Evolutionary conservation across 2,113 vertebrate genomes (phyloP).

Genomic region (Crotalus helleri): DNA sequence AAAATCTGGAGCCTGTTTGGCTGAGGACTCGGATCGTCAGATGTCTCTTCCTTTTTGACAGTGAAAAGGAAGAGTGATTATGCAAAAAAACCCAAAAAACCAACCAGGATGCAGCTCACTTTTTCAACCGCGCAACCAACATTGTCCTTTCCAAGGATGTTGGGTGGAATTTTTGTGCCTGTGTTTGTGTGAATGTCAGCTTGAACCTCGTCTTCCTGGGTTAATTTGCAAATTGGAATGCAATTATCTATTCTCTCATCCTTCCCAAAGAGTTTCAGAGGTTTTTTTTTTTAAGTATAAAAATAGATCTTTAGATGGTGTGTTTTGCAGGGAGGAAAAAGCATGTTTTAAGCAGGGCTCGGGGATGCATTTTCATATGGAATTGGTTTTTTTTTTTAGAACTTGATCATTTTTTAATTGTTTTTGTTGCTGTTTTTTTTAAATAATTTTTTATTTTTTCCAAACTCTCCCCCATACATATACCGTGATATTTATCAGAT

Average conservation of each 20-base stretch:
- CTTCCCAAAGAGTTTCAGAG: background rate
- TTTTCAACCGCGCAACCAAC: background rate
- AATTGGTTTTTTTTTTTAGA: background rate
- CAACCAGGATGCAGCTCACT: background rate
- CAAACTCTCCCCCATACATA: too few species aligned
- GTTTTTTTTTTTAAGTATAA: background rate
- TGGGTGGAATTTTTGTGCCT: background rate
- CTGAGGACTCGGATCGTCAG: background rate
- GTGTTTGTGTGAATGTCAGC: background rate
- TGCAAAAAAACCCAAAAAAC: background rate
- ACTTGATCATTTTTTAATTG: too few species aligned
- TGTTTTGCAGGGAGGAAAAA: background rate
- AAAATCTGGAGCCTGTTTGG: too few species aligned
- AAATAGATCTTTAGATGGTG: background rate
- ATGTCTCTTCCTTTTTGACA: slow-evolving; percentile 33
- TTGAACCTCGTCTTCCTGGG: background rate
- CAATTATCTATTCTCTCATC: background rate
- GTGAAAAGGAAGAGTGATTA: background rate
- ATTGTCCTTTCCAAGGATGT: background rate
- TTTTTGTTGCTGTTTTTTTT: too few species aligned
- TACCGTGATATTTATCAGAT: too few species aligned
- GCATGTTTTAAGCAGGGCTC: background rate
- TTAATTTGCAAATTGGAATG: background rate
- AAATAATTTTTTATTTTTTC: too few species aligned
- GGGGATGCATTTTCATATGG: background rate